A percentile compares a stretch with the other conserved stretches of the same genome.
phyloP scores from a whole-genome alignment of 2,113 vertebrate species.

The Aptenodytes patagonicus region DNA sequence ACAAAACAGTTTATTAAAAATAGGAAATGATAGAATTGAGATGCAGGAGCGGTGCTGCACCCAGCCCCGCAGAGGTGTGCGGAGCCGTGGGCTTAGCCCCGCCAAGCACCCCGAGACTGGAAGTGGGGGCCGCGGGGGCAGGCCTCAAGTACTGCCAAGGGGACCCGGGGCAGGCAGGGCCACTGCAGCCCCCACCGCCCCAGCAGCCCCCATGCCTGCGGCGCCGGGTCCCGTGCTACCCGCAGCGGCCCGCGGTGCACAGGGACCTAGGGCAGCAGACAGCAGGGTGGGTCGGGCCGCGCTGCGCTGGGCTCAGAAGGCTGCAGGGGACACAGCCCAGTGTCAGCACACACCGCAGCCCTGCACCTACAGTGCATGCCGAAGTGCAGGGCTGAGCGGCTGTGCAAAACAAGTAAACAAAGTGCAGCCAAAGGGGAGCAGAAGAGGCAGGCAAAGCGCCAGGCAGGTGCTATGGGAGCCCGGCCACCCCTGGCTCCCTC shows the following conservation, averaged over 20 bases:
- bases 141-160: not conserved
- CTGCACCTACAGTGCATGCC: not conserved
- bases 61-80: not conserved
- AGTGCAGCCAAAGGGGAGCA: slow-evolving; percentile 51
- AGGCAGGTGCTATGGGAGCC: not conserved
- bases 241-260: too few relatives aligned
- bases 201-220: too few relatives aligned
- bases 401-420: slow-evolving; percentile 73
- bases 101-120: not conserved
- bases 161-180: not conserved
- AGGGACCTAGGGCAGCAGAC: too few relatives aligned
- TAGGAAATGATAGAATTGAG: slow-evolving; percentile 55
- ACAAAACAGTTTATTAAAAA: slow-evolving; percentile 68
- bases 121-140: not conserved
- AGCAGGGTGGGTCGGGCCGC: not conserved
- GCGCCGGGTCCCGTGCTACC: too few relatives aligned
- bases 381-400: not conserved
- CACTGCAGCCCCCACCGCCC: too few relatives aligned
- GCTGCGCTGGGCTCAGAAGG: not conserved
- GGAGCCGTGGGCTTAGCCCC: not conserved
- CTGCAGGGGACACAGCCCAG: not conserved
- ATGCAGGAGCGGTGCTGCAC: slow-evolving; percentile 34
- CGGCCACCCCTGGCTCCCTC: not conserved
- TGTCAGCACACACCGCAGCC: not conserved
- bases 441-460: not conserved